Base-by-base conservation (phyloP, 1,140 invertebrate species). In the Drosophila carrolli region DNA sequence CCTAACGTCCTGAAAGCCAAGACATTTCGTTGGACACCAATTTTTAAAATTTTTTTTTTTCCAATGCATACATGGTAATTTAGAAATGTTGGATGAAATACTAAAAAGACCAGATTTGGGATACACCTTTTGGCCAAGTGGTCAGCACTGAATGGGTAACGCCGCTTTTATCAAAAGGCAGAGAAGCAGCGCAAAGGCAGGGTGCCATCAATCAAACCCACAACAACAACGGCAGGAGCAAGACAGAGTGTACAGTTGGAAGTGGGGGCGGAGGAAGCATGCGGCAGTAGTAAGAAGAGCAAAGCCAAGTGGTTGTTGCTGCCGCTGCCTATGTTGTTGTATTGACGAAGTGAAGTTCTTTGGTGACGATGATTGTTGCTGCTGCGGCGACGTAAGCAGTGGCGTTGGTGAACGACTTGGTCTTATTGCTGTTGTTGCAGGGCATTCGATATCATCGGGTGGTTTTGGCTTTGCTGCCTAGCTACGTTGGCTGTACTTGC, bases 291-390 rank as follows among this genome's bases (percentile, higher is more conserved):
- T 58, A 75, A 82, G 82, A 78, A 82, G 79, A 80, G 76, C 83
- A 79, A 81, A 62, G 41, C 55, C 74, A 60, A 44, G 47, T 60
- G 37, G 29, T 63, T 61, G 46, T 60, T 63, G 61, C 32, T 75
- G 46, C 47, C 71, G 58, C 56, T 81, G 27, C 48, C 79, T 50
- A 53, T 82, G 55, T 83, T 86, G 76, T 89, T 89, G 84, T 88
- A 88, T 88, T 77, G 83, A 88, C 84, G 83, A 88, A 81, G 75
- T 68, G 68, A 76, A 85, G 82, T 89, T 83, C 81, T 83, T 86
- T 89, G 83, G 83, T 88, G 83, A 88, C 83, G 83, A 88, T 88
- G 83, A 89, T 88, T 83, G 83, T 73, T 86, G 84, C 72, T 65
- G 74, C 61, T 66, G 48, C 60, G 38, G 62, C 50, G 32, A 50